Evolutionary conservation across 2,113 vertebrate species (phyloP), one percentile per base, ranked within the genome.

Genomic region (Atlantisia rogersi): DNA sequence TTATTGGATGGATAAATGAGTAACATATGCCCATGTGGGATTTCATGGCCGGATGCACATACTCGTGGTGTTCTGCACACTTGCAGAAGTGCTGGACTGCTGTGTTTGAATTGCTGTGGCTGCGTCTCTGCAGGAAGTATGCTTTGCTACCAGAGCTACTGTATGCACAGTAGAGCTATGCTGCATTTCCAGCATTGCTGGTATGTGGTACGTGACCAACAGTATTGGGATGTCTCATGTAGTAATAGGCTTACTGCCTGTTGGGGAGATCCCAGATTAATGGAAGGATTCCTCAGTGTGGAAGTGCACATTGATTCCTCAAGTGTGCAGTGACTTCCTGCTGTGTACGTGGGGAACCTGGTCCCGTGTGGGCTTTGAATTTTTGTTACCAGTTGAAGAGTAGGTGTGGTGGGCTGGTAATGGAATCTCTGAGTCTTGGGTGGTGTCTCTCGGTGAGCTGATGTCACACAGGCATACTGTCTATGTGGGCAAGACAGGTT

Each of bases 201-300:
- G 15, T 62, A 22, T 1, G 4, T 11, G 18, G 24, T 35, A 35
- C 0, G 0, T 46, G 53, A 35, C 28, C 12, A 35, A 46, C 18
- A 28, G 9, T 46, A 31, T 10, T 19, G 21, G 35, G 18, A 25
- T 46, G 15, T 50, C 76, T 67, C 6, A 18, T 56, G 18, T 44
- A 19, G 59, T 48, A 40, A 59, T 52, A 69, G 32, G 15, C 14
- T 58, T 58, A 28, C 5, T 64, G n/a, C 37, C 15, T 39, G 14
- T 56, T 63, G 28, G 5, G 18, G 26, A 46, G 2, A 48, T 82
- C 29, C 53, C 24, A n/a, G 60, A 31, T 60, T 50, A 71, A 18
- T 19, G 46, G 22, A 56, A 82, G 26, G 28, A 75, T n/a, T 78
- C 8, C 26, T 76, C 63, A 39, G 44, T 18, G 17, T 46, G 44